phyloP scores from a whole-genome alignment of 1,140 invertebrate genomes.

The Aphis craccivora region DNA sequence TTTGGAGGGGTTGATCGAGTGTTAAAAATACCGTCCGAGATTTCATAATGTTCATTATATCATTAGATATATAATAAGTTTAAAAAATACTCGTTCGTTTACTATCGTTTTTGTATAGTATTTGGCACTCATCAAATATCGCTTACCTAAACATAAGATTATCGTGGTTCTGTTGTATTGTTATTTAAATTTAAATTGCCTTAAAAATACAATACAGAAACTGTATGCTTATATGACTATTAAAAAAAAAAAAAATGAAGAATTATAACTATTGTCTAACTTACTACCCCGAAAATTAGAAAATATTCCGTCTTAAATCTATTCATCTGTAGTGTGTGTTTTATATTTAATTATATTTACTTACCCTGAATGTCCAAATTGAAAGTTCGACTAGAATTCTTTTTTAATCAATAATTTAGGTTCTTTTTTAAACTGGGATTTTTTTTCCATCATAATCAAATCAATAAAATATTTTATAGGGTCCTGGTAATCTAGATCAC shows the following conservation, averaged over 20 bases:
- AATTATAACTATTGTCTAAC: neutral
- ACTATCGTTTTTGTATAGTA: no score
- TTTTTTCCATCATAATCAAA: neutral
- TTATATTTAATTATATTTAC: neutral
- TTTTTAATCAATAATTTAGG: neutral
- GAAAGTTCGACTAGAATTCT: neutral
- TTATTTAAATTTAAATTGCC: neutral
- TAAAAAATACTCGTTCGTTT: no score
- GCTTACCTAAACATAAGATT: neutral
- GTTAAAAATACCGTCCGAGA: neutral
- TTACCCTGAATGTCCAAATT: neutral
- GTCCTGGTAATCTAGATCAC: slow-evolving; percentile 37
- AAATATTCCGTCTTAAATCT: neutral
- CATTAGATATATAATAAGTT: no score
- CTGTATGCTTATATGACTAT: neutral
- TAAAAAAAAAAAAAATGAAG: neutral
- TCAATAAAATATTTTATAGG: slow-evolving; percentile 41
- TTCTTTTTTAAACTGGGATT: neutral
- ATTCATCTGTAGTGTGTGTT: neutral
- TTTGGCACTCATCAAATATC: neutral
- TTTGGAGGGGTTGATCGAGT: neutral
- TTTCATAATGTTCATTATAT: neutral
- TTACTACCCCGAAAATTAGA: neutral
- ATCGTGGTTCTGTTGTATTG: neutral
- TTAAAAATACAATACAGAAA: neutral